Evolutionary conservation across 2,888 invertebrate genomes (phyloP).

Genomic region (Flabesymbios commensalis): DNA sequence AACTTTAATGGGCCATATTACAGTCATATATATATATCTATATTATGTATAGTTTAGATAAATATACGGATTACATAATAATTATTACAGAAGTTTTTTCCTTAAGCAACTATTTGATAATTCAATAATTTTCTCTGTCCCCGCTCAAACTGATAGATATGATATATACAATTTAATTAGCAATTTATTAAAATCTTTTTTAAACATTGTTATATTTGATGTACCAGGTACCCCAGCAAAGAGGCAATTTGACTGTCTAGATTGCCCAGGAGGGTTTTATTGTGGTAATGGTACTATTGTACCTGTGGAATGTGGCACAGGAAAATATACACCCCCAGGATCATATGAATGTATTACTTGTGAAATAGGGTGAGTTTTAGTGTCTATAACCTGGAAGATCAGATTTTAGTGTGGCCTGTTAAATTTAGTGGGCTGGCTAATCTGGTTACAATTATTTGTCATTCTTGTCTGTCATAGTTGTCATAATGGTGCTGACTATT

Average conservation of each 20-base stretch:
- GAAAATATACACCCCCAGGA: conserved; percentile 46
- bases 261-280: conserved; percentile 50
- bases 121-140: too few species aligned
- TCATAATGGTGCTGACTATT: too few species aligned
- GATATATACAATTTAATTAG: neutral
- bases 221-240: conserved; percentile 43
- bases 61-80: too few species aligned
- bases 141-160: too few species aligned
- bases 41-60: too few species aligned
- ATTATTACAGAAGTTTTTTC: too few species aligned
- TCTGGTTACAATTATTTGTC: too few species aligned
- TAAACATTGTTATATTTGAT: neutral
- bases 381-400: neutral
- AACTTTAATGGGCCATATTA: too few species aligned
- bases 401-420: neutral
- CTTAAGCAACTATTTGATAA: too few species aligned
- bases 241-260: conserved; percentile 49
- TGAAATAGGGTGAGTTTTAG: conserved; percentile 48
- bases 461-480: too few species aligned
- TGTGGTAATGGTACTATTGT: conserved; percentile 44
- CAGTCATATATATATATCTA: too few species aligned
- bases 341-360: conserved; percentile 47
- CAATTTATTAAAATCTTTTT: neutral
- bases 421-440: too few species aligned
- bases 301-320: conserved; percentile 45